Percentiles rank a stretch among this genome's conserved stretches.
Conservation (phyloP, 2,888 invertebrate genomes). For the Argynnis bischoffii region DNA sequence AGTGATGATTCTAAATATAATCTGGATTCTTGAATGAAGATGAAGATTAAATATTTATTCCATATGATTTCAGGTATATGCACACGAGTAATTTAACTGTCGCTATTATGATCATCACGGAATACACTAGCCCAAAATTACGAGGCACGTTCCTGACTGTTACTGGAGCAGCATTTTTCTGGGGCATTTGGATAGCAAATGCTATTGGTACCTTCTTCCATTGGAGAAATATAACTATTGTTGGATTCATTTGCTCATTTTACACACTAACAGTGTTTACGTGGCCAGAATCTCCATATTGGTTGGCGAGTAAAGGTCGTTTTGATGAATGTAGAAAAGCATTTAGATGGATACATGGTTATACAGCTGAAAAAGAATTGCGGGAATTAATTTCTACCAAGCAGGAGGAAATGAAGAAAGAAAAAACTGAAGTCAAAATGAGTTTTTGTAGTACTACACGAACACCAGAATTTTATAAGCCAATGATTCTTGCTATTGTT, state of each 20-base stretch:
- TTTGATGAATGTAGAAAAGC: constrained; percentile 52
- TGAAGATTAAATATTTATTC: background rate
- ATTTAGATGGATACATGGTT: constrained; percentile 55
- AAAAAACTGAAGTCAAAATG: constrained; percentile 10
- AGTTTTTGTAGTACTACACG: constrained; percentile 38
- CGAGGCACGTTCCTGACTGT: constrained; percentile 47
- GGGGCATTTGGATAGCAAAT: constrained; percentile 51
- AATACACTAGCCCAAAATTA: constrained; percentile 47
- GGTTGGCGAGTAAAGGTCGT: constrained; percentile 56
- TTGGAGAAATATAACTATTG: constrained; percentile 46
- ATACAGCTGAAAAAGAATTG: constrained; percentile 38
- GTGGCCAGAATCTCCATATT: constrained; percentile 47
- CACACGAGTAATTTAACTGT: constrained; percentile 41
- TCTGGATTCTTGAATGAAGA: too few relatives aligned
- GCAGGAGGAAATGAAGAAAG: background rate
- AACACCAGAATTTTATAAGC: constrained; percentile 52
- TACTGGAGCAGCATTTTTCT: constrained; percentile 46
- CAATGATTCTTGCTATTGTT: constrained; percentile 49
- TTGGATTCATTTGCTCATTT: constrained; percentile 34
- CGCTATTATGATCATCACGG: constrained; percentile 43
- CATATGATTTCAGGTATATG: constrained; percentile 8
- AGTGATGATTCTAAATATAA: too few relatives aligned
- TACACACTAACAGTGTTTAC: constrained; percentile 16
- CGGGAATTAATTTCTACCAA: background rate
- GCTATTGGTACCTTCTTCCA: constrained; percentile 47